Base-by-base conservation (phyloP, 2,888 invertebrate species). In the Drepanosiphum platanoidis region DNA sequence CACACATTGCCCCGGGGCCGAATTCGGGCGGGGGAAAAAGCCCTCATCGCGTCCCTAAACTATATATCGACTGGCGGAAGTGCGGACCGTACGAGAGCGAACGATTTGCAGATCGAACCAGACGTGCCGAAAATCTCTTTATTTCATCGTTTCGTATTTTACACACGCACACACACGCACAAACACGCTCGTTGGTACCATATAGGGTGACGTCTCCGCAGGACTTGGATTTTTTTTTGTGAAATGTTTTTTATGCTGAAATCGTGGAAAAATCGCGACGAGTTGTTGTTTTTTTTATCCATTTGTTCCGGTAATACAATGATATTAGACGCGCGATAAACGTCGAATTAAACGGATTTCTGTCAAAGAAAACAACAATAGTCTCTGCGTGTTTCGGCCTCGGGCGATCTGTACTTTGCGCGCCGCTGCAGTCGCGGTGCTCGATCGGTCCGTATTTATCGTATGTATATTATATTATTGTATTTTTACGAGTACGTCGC, bases 361-460 rank as follows among this genome's bases (percentile, higher is more conserved):
- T 36, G 39, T n/a, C 27, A 82, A 30, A 82, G 52, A 64, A 82
- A 82, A 61, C 72, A 58, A 82, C 82, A 72, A 82, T 72, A 64
- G 82, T 0, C 36, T n/a, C n/a, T n/a, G 27, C 13, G 27, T 30
- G 39, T 72, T 72, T 58, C 64, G n/a, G 82, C 82, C 42, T 18
- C 72, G 61, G 82, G 82, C 82, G 30, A 61, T 27, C 13, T n/a
- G n/a, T n/a, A n/a, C n/a, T n/a, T n/a, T n/a, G n/a, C n/a, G n/a
- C n/a, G n/a, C n/a, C n/a, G n/a, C n/a, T n/a, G n/a, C n/a, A 42
- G 32, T 15, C 39, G 30, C 66, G 42, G 66, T 32, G 66, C 39
- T 27, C 30, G 36, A 71, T 68, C 68, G 64, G 34, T 80, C 46
- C 39, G n/a, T 61, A 58, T 52, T n/a, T 27, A 15, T 3, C 1